Evolutionary conservation across 2,797 vertebrate species (phyloP), one percentile per base, ranked within the genome.

Genomic region (Poecilia picta): DNA sequence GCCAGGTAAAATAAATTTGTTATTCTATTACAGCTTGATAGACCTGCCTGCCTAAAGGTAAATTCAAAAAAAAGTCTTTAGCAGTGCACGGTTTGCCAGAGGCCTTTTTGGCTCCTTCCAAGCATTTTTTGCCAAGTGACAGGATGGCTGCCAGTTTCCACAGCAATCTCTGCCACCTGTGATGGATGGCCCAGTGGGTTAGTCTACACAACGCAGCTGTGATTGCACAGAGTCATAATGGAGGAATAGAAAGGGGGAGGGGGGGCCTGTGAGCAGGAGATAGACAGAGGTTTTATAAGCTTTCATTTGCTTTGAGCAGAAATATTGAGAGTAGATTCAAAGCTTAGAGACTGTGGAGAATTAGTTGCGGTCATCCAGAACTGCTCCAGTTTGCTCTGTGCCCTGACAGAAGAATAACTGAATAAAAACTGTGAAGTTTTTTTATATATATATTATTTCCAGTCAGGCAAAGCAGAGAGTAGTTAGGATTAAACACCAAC

Each of bases 81-180:
- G 89, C 88, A 84, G 89, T 79, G 72, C 85, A 73, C 83, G 86
- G 88, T 92, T 92, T 95, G 92, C 94, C 93, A 93, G 90, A 73
- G 92, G 94, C 91, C 91, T 90, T 94, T 94, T 93, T 94, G 93
- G 91, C 93, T 92, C 80, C 4, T 82, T 82, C 89, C 76, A 91
- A 86, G 93, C 85, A 78, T 53, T 82, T 91, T 91, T 89, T 93
- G 92, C 95, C 94, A 93, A 93, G 91, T 95, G 87, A 88, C 87
- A 91, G 91, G 73, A 91, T 70, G 89, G 86, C 92, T 94, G 95
- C 95, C 95, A 95, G 94, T 92, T 95, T 94, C 89, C 88, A 88
- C 88, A 93, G 94, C 94, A 94, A 94, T 95, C 87, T 88, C 80
- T 68, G 86, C 94, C 94, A 95, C 94, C 94, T 95, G 94, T 96